Base-by-base conservation (phyloP, 2,797 vertebrate genomes). In the Coreius guichenoti region DNA sequence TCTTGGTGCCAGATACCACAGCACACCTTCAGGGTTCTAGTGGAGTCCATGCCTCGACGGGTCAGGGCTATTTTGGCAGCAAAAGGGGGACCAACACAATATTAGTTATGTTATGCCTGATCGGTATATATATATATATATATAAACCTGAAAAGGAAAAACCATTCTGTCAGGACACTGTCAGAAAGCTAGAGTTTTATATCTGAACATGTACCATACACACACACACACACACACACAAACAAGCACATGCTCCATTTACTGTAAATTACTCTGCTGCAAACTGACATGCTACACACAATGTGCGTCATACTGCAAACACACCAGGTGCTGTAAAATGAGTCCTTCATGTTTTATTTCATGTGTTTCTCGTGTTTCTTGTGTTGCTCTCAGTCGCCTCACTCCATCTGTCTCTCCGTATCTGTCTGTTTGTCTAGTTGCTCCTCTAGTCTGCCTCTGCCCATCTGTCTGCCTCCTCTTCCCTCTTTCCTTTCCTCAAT, bases 341-440 rank as follows among this genome's bases (percentile, higher is more conserved):
- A 84, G 19, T 47, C 36, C 49, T 79, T 70, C 39, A 21, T 21
- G 49, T 58, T 31, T 61, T 23, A 51, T 21, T 80, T 85, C 56
- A 72, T 73, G 33, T 65, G 82, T 67, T 82, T n/a, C n/a, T n/a
- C n/a, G 51, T 82, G 54, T 86, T 92, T 87, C 76, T 92, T 89
- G 87, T n/a, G 39, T 85, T 80, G 61, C 72, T 89, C 80, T 79
- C 87, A 67, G 70, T 87, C 31, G 67, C 86, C 69, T 87, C 68
- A 61, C 51, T 92, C 88, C 91, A 83, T 90, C 83, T 93, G 91
- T 91, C 86, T 86, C 70, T 85, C 70, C 14, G 51, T 89, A 88
- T 90, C 90, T 90, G 85, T 47, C 16, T 73, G 1, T 56, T 58
- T 84, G 75, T 75, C 47, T 83, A 45, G 45, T 67, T 84, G 67